Conservation (phyloP, 2,888 invertebrate species). For the Cheilosia soror region DNA sequence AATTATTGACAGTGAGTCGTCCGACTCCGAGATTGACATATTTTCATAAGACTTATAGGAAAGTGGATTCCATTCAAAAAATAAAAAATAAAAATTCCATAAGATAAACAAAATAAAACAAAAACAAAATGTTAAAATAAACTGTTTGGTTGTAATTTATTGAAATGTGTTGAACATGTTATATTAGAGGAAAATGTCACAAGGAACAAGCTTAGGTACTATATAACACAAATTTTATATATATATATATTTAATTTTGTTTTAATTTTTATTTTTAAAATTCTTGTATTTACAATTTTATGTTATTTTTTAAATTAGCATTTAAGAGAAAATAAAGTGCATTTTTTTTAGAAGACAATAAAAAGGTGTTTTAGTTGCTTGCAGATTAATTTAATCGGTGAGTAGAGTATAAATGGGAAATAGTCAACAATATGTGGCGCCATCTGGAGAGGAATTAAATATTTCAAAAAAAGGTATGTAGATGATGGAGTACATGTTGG, state of each 20-base stretch:
- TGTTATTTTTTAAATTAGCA: neutral
- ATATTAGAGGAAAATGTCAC: slow-evolving; percentile 52
- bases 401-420: too few species aligned
- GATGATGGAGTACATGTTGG: too few species aligned
- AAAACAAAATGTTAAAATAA: neutral
- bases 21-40: slow-evolving; percentile 50
- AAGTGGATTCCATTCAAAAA: slow-evolving; percentile 21
- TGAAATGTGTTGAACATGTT: slow-evolving; percentile 46
- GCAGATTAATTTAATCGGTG: neutral
- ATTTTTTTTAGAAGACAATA: slow-evolving; percentile 3
- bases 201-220: slow-evolving; percentile 12
- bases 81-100: slow-evolving; percentile 42
- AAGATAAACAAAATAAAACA: slow-evolving; percentile 47
- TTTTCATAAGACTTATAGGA: slow-evolving; percentile 31
- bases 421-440: too few species aligned
- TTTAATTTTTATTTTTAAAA: slow-evolving; percentile 14
- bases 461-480: too few species aligned
- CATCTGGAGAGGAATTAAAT: too few species aligned
- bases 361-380: neutral
- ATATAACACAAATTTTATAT: slow-evolving; percentile 13
- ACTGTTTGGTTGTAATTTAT: slow-evolving; percentile 65
- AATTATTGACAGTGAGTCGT: slow-evolving; percentile 41
- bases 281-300: neutral
- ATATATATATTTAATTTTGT: slow-evolving; percentile 29
- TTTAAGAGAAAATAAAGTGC: slow-evolving; percentile 27